A percentile compares a stretch with the other conserved stretches of the same genome.
Evolutionary conservation across 2,113 vertebrate genomes (phyloP).

Genomic region (Callocephalon fimbriatum): DNA sequence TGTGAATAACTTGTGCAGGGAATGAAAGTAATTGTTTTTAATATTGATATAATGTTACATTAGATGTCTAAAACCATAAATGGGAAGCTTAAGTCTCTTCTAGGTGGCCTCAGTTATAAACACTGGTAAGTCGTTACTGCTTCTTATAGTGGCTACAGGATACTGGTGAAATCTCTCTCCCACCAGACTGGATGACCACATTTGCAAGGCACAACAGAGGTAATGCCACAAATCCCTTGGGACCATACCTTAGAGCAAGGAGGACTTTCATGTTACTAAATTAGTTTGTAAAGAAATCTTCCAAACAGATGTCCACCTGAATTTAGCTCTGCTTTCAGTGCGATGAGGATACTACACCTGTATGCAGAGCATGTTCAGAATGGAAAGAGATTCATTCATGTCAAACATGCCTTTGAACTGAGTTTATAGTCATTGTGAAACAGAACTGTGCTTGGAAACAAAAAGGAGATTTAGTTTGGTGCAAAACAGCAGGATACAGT

Average conservation of each 20-base stretch:
- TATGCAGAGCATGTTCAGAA: not conserved
- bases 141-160: not conserved
- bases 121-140: no score
- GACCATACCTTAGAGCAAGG: not conserved
- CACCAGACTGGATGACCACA: rapidly evolving
- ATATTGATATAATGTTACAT: rapidly evolving
- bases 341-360: not conserved
- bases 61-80: not conserved
- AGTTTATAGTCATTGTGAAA: not conserved
- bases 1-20: not conserved
- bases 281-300: not conserved
- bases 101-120: not conserved
- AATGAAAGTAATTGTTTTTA: not conserved
- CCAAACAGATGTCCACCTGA: not conserved
- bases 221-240: not conserved
- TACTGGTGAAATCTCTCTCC: not conserved
- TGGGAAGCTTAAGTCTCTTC: not conserved
- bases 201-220: not conserved
- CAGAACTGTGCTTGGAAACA: not conserved
- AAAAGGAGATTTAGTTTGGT: not conserved
- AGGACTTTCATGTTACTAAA: not conserved
- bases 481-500: not conserved
- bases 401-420: not conserved
- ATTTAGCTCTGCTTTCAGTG: not conserved
- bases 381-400: not conserved